A percentile compares a stretch with the other conserved stretches of the same genome.
These are phyloP conservation scores for Tromatobia lineatoria DNA, from an alignment of 2,888 invertebrate species.

Conservation along the genomic window DNA sequence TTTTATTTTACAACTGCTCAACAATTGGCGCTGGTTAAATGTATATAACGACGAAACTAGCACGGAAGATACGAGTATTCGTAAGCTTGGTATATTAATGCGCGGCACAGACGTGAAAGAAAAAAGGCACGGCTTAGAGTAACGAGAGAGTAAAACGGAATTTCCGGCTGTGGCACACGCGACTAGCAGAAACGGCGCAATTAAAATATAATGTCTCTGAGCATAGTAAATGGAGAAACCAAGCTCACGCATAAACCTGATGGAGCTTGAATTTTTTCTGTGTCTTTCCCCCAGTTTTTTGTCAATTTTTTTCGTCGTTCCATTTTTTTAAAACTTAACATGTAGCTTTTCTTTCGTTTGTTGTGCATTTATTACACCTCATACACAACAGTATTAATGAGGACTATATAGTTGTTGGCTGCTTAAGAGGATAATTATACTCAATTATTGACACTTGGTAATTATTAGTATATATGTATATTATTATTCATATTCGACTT, in stretches of 20 bases:
- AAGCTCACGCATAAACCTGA: not conserved
- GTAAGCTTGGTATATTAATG: conserved; percentile 7
- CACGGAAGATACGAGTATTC: conserved; percentile 1
- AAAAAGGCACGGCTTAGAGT: not conserved
- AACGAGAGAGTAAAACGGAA: conserved; percentile 20
- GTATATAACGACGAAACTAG: conserved; percentile 24
- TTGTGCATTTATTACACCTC: not conserved
- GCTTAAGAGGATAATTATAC: not conserved
- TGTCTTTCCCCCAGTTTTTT: not conserved
- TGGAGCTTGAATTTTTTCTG: conserved; percentile 21
- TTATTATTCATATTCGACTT: too few relatives aligned
- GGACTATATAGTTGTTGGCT: not conserved
- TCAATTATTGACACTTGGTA: not conserved
- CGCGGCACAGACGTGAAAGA: conserved; percentile 2
- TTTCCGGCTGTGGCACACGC: conserved; percentile 13
- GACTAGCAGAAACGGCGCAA: conserved; percentile 15
- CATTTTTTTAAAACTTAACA: not conserved
- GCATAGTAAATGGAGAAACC: conserved; percentile 28
- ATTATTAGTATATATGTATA: too few relatives aligned
- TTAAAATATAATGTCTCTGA: conserved; percentile 29
- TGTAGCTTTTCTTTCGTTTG: conserved; percentile 1
- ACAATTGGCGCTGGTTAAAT: conserved; percentile 10
- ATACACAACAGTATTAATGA: not conserved
- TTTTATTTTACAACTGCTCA: conserved; percentile 1
- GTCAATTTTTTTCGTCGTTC: not conserved